Conservation (phyloP, 2,797 vertebrate genomes). For the Pangasius krempfi region DNA sequence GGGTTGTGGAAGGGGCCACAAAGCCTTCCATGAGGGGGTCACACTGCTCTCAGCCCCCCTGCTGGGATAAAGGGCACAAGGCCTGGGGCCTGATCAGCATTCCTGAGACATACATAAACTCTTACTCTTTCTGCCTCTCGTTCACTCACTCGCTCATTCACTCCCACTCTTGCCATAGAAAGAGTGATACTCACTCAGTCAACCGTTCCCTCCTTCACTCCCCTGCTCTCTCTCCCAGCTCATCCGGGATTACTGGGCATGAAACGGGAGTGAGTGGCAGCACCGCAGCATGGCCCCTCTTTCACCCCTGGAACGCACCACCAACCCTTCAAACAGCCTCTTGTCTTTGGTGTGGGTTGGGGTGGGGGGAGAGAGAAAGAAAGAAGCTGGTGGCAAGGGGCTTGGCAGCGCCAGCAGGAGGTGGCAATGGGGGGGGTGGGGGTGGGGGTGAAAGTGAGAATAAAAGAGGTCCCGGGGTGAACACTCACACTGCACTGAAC, state of each 20-base stretch:
- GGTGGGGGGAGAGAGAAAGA: conserved; percentile 24
- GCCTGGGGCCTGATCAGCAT: conserved; percentile 58
- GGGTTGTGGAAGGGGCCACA: conserved; percentile 26
- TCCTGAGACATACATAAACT: conserved; percentile 43
- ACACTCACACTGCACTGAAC: conserved; percentile 79
- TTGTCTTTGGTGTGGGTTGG: conserved; percentile 52
- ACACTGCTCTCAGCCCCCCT: conserved; percentile 37
- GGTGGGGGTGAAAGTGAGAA: conserved; percentile 51
- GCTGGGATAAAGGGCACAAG: conserved; percentile 51
- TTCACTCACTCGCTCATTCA: conserved; percentile 21
- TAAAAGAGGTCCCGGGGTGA: conserved; percentile 74
- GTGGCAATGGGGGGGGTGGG: conserved; percentile 47
- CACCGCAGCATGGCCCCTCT: conserved; percentile 72
- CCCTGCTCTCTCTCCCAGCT: conserved; percentile 40
- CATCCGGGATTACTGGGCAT: conserved; percentile 57
- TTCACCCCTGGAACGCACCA: conserved; percentile 76
- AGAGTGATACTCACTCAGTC: conserved; percentile 28
- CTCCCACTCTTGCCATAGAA: conserved; percentile 11
- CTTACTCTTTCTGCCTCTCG: conserved; percentile 1
- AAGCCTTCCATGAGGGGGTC: conserved; percentile 39
- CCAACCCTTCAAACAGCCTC: conserved; percentile 62
- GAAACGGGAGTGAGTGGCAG: conserved; percentile 60
- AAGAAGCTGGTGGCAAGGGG: conserved; percentile 62
- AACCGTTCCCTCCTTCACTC: conserved; percentile 6
- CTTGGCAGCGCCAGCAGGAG: conserved; percentile 58